phyloP scores from a whole-genome alignment of 2,113 vertebrate species.

The Tupaia chinensis region DNA sequence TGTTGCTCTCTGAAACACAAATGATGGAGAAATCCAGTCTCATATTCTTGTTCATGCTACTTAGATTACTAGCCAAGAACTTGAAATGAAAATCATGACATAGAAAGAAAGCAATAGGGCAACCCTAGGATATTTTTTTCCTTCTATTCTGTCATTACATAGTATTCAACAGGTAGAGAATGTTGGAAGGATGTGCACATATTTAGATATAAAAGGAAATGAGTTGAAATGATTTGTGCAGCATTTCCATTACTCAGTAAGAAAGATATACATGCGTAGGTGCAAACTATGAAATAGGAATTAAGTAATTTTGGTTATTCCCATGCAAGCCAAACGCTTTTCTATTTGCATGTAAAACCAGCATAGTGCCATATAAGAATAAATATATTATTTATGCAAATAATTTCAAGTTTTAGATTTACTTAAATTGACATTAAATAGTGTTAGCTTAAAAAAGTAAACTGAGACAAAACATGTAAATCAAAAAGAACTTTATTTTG shows the following conservation, averaged over 20 bases:
- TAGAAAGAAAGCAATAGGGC: background rate
- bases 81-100: background rate
- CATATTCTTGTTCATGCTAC: background rate
- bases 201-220: background rate
- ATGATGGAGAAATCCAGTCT: background rate
- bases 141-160: background rate
- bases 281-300: background rate
- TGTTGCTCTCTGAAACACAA: background rate
- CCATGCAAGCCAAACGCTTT: background rate
- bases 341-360: background rate
- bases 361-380: background rate
- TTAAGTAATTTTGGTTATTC: background rate
- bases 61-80: background rate
- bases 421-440: background rate
- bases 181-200: background rate
- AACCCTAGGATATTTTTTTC: background rate
- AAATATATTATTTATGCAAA: background rate
- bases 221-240: background rate
- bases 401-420: slow-evolving; percentile 4
- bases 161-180: background rate
- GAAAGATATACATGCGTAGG: background rate
- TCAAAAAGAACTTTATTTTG: no score
- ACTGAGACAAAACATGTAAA: no score
- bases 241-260: background rate
- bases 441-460: no score